Percentiles rank a stretch among this genome's conserved stretches.
phyloP scores from a whole-genome alignment of 2,113 vertebrate species.

The Equus przewalskii region DNA sequence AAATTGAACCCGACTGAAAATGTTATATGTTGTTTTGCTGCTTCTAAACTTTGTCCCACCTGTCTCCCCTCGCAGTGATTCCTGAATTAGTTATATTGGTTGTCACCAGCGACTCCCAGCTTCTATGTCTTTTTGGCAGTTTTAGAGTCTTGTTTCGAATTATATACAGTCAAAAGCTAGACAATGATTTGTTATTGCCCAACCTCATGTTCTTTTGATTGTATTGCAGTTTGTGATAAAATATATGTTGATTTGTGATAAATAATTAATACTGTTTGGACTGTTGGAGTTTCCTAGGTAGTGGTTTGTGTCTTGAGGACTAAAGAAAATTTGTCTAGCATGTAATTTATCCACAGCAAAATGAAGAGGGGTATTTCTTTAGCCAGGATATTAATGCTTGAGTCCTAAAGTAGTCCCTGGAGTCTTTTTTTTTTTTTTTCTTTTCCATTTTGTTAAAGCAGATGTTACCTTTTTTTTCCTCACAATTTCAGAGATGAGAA shows the following conservation, averaged over 20 bases:
- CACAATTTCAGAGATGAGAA: constrained; percentile 22
- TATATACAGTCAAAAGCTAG: constrained; percentile 66
- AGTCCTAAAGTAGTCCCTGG: background rate
- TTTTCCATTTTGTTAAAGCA: constrained; percentile 40
- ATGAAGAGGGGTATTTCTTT: constrained; percentile 65
- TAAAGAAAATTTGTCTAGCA: constrained; percentile 54
- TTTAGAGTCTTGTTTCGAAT: constrained; percentile 79
- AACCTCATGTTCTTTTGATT: constrained; percentile 69
- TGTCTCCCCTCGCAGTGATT: constrained; percentile 52
- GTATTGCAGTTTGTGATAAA: constrained; percentile 67
- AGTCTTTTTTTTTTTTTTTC: background rate
- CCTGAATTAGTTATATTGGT: constrained; percentile 73
- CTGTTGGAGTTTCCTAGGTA: constrained; percentile 66
- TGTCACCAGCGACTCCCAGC: constrained; percentile 67
- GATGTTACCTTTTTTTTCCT: background rate
- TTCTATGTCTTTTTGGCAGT: constrained; percentile 81
- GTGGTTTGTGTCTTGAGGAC: constrained; percentile 57
- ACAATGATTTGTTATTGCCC: constrained; percentile 68
- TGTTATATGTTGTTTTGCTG: constrained; percentile 48
- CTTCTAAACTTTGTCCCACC: constrained; percentile 36
- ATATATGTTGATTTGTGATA: constrained; percentile 79
- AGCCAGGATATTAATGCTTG: constrained; percentile 69
- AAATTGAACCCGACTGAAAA: constrained; percentile 66
- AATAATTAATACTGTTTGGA: constrained; percentile 76
- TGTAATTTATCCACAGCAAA: constrained; percentile 69